Conservation (phyloP, 1,140 invertebrate species). For the Drosophila funebris region DNA sequence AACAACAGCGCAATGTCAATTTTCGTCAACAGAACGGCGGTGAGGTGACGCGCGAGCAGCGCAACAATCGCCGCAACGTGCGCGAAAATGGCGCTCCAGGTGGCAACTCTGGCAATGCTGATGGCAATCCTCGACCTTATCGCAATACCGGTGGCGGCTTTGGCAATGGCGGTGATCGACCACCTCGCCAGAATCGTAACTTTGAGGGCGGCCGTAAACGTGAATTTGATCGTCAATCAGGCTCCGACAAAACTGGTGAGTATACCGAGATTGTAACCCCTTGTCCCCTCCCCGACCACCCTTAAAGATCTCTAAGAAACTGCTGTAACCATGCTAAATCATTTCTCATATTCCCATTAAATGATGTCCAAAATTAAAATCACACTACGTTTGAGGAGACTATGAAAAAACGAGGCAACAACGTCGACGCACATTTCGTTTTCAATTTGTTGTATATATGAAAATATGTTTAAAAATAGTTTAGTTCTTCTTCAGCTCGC, state of each 20-base stretch:
- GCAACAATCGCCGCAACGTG: slow-evolving; percentile 89
- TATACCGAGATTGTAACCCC: background rate
- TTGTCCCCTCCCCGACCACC: background rate
- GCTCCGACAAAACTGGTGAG: slow-evolving; percentile 95
- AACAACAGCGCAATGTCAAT: slow-evolving; percentile 75
- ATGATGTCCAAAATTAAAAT: slow-evolving; percentile 58
- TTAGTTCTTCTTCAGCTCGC: slow-evolving; percentile 47
- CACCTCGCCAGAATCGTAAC: slow-evolving; percentile 84
- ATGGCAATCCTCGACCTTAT: slow-evolving; percentile 84
- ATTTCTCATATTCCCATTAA: background rate
- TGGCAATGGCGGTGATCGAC: slow-evolving; percentile 71
- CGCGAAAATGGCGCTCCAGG: slow-evolving; percentile 86
- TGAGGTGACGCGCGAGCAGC: slow-evolving; percentile 88
- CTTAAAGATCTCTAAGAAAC: background rate
- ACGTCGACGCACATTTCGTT: slow-evolving; percentile 29
- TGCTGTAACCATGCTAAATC: background rate
- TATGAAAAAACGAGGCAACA: background rate
- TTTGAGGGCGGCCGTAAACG: slow-evolving; percentile 91
- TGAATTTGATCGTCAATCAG: slow-evolving; percentile 97
- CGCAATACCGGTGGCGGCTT: slow-evolving; percentile 42
- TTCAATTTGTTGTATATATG: slow-evolving; percentile 36
- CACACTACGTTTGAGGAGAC: background rate
- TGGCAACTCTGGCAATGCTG: slow-evolving; percentile 84
- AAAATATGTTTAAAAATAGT: slow-evolving; percentile 77
- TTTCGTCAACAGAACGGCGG: slow-evolving; percentile 82